Conservation (phyloP, 2,888 invertebrate genomes). For the Sarcophaga carnaria region DNA sequence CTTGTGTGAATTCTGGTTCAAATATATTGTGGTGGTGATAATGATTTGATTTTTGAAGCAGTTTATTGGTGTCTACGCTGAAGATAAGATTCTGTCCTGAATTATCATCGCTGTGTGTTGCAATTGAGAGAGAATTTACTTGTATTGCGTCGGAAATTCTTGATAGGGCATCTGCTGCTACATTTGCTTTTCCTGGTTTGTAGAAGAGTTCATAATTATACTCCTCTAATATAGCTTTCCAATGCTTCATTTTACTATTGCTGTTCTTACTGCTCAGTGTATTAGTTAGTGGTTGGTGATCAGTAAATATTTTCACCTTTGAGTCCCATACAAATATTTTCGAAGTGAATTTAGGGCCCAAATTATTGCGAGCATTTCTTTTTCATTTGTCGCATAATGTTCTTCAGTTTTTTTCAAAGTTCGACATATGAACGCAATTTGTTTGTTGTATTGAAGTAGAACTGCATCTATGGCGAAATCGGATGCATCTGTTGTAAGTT, state of each 20-base stretch:
- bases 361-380: slow-evolving; percentile 1
- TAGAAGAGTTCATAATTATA: background rate
- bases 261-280: slow-evolving; percentile 41
- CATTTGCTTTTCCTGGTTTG: slow-evolving; percentile 33
- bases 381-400: too few relatives aligned
- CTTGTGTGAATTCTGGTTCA: too few relatives aligned
- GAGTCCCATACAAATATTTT: slow-evolving; percentile 39
- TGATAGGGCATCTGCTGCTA: slow-evolving; percentile 41
- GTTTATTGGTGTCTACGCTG: background rate
- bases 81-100: slow-evolving; percentile 14
- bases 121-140: background rate
- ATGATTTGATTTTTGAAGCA: too few relatives aligned
- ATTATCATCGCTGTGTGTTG: slow-evolving; percentile 23
- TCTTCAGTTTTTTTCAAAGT: too few relatives aligned
- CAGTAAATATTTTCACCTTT: slow-evolving; percentile 45
- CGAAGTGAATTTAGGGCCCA: background rate
- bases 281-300: slow-evolving; percentile 51
- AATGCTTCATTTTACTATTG: slow-evolving; percentile 48
- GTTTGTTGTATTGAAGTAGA: too few relatives aligned
- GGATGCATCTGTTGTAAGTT: too few relatives aligned
- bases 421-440: too few relatives aligned
- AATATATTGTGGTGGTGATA: too few relatives aligned
- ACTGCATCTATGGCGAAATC: too few relatives aligned
- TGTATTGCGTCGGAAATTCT: background rate
- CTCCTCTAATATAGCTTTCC: slow-evolving; percentile 22